phyloP scores from a whole-genome alignment of 2,797 vertebrate species.

The Silurus lanzhouensis region DNA sequence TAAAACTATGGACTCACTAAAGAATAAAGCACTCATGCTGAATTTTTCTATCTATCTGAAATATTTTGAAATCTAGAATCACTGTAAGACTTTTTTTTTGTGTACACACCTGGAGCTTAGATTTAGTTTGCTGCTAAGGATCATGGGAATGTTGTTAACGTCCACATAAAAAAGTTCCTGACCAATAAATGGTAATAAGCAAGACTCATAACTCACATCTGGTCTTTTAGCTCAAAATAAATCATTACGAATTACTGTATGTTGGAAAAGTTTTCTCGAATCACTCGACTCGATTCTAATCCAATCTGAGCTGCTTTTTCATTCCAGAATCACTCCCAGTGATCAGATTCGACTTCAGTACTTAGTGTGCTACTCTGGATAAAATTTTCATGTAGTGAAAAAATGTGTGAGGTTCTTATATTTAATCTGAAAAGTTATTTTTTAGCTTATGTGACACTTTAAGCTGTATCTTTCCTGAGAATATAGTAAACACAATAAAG shows the following conservation, averaged over 20 bases:
- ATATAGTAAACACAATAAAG: constrained; percentile 9
- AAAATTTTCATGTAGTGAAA: not conserved
- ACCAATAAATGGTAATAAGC: constrained; percentile 27
- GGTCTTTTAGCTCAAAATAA: constrained; percentile 12
- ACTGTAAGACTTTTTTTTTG: constrained; percentile 8
- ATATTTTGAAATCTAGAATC: not conserved
- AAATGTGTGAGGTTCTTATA: not conserved
- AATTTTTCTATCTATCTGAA: not conserved
- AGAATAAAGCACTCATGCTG: constrained; percentile 6
- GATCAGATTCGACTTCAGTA: constrained; percentile 1
- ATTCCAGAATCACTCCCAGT: not conserved
- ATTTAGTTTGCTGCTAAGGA: constrained; percentile 13
- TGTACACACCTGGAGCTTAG: not conserved
- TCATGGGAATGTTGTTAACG: constrained; percentile 38
- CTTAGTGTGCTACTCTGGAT: not conserved
- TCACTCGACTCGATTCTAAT: constrained; percentile 1
- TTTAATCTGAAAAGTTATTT: not conserved
- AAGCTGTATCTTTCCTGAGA: not conserved
- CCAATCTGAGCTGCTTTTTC: not conserved
- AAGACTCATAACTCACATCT: constrained; percentile 14
- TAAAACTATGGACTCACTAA: constrained; percentile 9
- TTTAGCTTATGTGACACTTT: not conserved
- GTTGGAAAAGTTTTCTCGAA: not conserved
- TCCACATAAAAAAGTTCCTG: constrained; percentile 33
- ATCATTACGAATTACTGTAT: constrained; percentile 24